These are phyloP conservation scores for Dryadula phaetusa DNA, from an alignment of 2,888 invertebrate genomes.

Conservation along the genomic window DNA sequence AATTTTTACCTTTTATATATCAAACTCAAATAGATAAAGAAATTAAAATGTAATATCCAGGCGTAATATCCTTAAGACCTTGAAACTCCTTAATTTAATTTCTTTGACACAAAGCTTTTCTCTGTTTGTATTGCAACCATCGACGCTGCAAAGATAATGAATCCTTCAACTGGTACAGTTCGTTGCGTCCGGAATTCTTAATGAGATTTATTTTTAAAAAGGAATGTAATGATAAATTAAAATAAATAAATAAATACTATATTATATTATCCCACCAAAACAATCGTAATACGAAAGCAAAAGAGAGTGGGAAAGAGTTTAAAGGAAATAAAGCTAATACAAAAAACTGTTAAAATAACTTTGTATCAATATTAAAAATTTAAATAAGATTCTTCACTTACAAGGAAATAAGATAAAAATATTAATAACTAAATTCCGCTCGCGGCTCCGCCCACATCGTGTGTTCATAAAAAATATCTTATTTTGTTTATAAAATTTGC, in stretches of 20 bases:
- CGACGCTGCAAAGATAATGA: constrained; percentile 16
- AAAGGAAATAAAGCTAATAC: background rate
- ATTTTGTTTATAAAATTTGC: no score
- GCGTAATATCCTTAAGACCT: background rate
- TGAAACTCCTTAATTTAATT: constrained; percentile 18
- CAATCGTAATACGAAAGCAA: no score
- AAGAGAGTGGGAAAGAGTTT: no score
- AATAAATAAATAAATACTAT: background rate
- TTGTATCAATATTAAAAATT: no score
- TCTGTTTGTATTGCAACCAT: constrained; percentile 16
- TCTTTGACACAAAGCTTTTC: background rate
- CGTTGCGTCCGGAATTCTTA: background rate
- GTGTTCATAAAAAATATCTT: no score
- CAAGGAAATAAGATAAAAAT: no score
- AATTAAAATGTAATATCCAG: constrained; percentile 5
- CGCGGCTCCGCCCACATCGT: no score
- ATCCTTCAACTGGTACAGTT: background rate
- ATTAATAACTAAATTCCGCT: no score
- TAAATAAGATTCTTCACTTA: no score
- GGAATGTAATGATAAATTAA: background rate
- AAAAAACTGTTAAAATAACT: no score
- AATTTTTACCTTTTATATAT: background rate
- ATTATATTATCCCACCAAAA: no score
- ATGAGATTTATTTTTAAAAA: constrained; percentile 5
- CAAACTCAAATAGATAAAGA: background rate